Conservation (phyloP, 2,113 vertebrate species). For the Bujurquina vittata region DNA sequence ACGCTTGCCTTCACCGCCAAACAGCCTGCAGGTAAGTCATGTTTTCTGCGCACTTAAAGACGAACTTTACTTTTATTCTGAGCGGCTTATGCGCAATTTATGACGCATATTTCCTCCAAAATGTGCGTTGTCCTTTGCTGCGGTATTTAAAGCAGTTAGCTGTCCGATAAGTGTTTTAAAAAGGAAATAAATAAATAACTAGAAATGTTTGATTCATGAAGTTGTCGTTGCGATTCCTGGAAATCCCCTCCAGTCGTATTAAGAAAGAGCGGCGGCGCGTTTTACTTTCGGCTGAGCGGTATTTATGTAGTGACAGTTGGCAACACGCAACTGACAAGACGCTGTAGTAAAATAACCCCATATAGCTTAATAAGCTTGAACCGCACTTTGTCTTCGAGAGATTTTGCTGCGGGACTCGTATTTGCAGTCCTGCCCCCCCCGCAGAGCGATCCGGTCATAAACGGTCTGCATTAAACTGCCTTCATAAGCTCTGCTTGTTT, state of each 20-base stretch:
- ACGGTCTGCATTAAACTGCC: too few species aligned
- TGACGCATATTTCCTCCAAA: neutral
- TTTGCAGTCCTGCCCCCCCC: too few species aligned
- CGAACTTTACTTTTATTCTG: neutral
- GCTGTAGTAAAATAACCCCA: neutral
- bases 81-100: neutral
- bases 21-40: neutral
- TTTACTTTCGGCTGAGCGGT: neutral
- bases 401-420: too few species aligned
- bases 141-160: rapidly evolving
- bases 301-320: neutral
- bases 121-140: neutral
- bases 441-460: too few species aligned
- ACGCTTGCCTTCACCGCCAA: neutral
- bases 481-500: too few species aligned
- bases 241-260: neutral
- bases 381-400: too few species aligned
- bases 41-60: neutral
- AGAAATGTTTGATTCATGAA: neutral
- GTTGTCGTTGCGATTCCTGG: neutral
- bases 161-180: neutral
- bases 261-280: neutral
- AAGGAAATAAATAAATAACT: neutral
- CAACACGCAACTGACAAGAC: neutral
- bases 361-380: rapidly evolving